Percentiles rank a stretch among this genome's conserved stretches.
Conservation (phyloP, 2,797 vertebrate species). For the Microchirus variegatus region DNA sequence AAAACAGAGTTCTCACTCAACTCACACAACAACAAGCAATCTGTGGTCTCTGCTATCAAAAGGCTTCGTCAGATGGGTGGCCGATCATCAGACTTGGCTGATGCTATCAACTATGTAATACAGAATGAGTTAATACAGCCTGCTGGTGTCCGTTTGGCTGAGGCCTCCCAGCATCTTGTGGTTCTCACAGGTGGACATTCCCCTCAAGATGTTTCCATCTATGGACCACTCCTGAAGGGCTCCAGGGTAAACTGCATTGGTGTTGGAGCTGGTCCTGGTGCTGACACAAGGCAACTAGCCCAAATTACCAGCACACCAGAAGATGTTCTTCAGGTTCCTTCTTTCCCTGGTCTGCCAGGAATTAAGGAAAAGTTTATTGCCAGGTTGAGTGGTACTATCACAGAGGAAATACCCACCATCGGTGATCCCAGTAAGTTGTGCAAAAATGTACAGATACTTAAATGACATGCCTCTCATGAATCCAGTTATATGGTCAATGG, state of each 20-base stretch:
- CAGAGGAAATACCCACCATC: neutral
- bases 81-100: conserved; percentile 83
- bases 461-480: neutral
- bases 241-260: conserved; percentile 84
- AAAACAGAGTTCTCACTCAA: conserved; percentile 90
- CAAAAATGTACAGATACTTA: neutral
- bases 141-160: conserved; percentile 85
- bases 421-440: conserved; percentile 62
- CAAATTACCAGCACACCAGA: conserved; percentile 78
- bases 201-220: conserved; percentile 82
- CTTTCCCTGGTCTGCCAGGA: conserved; percentile 81
- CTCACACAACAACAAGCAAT: conserved; percentile 81
- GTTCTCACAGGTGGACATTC: conserved; percentile 90
- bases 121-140: conserved; percentile 85
- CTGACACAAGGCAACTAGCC: conserved; percentile 81
- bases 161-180: conserved; percentile 93
- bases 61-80: conserved; percentile 88
- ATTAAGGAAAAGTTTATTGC: conserved; percentile 76
- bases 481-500: neutral
- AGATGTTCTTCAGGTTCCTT: conserved; percentile 82
- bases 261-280: conserved; percentile 78
- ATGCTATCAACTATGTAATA: conserved; percentile 87
- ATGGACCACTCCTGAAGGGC: conserved; percentile 78
- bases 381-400: conserved; percentile 65
- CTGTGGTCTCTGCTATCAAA: conserved; percentile 82